A percentile compares a stretch with the other conserved stretches of the same genome.
phyloP scores from a whole-genome alignment of 1,140 invertebrate species.

The Adoxophyes honmai region DNA sequence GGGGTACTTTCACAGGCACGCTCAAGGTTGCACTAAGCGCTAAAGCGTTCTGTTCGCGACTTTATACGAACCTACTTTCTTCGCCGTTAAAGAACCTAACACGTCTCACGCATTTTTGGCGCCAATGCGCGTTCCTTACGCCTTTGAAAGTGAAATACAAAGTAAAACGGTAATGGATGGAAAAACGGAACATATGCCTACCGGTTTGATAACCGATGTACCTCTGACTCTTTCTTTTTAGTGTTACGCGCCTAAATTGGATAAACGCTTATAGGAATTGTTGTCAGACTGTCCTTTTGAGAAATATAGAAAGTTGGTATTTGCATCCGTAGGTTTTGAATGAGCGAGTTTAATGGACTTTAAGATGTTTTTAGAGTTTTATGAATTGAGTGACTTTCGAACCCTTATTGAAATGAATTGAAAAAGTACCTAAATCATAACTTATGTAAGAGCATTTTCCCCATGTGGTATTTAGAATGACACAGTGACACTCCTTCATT shows the following conservation, averaged over 20 bases:
- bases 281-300: neutral
- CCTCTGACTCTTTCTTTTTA: slow-evolving; percentile 11
- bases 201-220: neutral
- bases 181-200: neutral
- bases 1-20: slow-evolving; percentile 25
- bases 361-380: no score
- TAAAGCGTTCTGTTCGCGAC: slow-evolving; percentile 26
- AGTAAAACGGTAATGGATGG: neutral
- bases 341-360: no score
- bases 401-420: no score
- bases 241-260: slow-evolving; percentile 3
- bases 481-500: no score
- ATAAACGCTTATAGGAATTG: neutral
- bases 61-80: slow-evolving; percentile 61
- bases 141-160: neutral
- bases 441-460: no score
- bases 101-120: neutral
- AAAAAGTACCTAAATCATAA: no score
- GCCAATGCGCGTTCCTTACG: neutral
- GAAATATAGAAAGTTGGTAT: slow-evolving; percentile 10
- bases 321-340: neutral
- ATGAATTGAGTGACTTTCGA: no score
- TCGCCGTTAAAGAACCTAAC: slow-evolving; percentile 22
- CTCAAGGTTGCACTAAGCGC: slow-evolving; percentile 52
- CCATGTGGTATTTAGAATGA: no score